These are phyloP conservation scores for Enteromius afrohamiltoni DNA, from an alignment of 2,797 vertebrate genomes.

Conservation along the genomic window DNA sequence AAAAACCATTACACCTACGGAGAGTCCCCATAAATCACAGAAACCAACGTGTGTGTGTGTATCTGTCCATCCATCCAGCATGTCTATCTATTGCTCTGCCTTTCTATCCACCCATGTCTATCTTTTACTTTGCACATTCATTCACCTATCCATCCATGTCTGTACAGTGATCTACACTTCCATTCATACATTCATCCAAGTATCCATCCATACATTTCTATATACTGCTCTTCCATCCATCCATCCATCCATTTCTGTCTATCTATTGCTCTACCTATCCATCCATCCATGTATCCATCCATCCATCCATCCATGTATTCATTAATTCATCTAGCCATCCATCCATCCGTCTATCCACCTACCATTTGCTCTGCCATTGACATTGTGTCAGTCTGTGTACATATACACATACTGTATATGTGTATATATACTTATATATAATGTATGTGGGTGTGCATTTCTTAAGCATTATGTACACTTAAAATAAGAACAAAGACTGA, in stretches of 20 bases:
- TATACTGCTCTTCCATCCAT: neutral
- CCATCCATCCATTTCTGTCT: neutral
- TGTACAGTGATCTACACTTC: neutral
- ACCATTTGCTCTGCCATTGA: slow-evolving; percentile 22
- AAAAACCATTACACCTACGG: too few relatives aligned
- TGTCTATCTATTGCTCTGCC: neutral
- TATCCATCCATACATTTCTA: neutral
- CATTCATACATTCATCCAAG: neutral
- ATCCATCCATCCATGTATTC: neutral
- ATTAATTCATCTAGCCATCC: too few relatives aligned
- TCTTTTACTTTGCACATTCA: neutral
- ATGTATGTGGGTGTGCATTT: slow-evolving; percentile 7
- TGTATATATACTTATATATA: slow-evolving; percentile 28
- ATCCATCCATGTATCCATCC: neutral
- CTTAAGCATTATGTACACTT: neutral
- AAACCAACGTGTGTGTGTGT: too few relatives aligned
- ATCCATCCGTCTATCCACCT: neutral
- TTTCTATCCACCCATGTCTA: too few relatives aligned
- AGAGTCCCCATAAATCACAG: too few relatives aligned
- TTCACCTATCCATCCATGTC: neutral
- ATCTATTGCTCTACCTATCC: neutral
- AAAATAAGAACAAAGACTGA: neutral
- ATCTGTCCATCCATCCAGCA: neutral
- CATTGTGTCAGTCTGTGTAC: slow-evolving; percentile 7
- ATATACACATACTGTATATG: neutral